These are phyloP conservation scores for Physocephala rufipes DNA, from an alignment of 2,888 invertebrate genomes.

Conservation along the genomic window DNA sequence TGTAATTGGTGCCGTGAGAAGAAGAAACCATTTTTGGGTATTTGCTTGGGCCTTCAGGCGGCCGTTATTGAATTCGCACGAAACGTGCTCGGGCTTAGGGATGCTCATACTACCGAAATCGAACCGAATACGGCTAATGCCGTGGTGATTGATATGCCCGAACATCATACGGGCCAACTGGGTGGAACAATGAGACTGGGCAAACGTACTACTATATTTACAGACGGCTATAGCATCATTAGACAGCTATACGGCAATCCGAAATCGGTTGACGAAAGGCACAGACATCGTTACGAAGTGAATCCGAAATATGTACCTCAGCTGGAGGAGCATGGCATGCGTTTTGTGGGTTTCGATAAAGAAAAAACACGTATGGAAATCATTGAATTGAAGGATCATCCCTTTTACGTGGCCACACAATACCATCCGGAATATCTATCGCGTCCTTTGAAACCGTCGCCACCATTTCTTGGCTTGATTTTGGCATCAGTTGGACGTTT, in stretches of 20 bases:
- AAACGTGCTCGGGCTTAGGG: constrained; percentile 78
- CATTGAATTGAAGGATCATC: constrained; percentile 84
- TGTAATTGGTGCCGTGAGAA: constrained; percentile 92
- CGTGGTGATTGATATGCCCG: constrained; percentile 98
- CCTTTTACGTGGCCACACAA: constrained; percentile 94
- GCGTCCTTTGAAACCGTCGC: constrained; percentile 89
- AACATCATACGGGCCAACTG: constrained; percentile 90
- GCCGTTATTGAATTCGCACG: constrained; percentile 95
- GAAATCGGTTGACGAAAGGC: constrained; percentile 88
- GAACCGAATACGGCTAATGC: constrained; percentile 77
- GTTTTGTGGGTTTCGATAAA: constrained; percentile 87
- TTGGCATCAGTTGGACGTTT: constrained; percentile 88
- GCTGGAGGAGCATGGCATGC: constrained; percentile 83
- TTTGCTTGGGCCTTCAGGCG: constrained; percentile 97
- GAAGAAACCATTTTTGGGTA: constrained; percentile 90
- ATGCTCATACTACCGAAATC: constrained; percentile 89
- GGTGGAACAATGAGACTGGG: constrained; percentile 99
- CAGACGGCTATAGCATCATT: constrained; percentile 69
- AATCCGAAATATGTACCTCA: constrained; percentile 86
- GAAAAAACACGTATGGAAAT: constrained; percentile 94
- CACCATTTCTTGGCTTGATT: constrained; percentile 94
- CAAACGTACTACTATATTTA: constrained; percentile 87
- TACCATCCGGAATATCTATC: constrained; percentile 98
- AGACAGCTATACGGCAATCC: constrained; percentile 81
- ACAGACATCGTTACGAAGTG: constrained; percentile 97